Base-by-base conservation (phyloP, 2,797 vertebrate species). In the Dendrocincla fuliginosa region DNA sequence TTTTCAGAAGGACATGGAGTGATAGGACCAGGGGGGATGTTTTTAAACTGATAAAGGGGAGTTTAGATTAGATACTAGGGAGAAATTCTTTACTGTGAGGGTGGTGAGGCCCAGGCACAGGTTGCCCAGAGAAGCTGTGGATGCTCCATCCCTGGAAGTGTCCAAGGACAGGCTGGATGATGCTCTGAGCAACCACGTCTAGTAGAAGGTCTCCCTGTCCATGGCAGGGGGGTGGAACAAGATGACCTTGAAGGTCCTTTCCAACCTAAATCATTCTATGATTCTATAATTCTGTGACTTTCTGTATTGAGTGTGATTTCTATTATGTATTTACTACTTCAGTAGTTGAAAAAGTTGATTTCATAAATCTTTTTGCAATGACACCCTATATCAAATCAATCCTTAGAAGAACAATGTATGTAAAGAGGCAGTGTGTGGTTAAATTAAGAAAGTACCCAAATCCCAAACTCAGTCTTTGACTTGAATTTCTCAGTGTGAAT, bases 131-230 rank as follows among this genome's bases (percentile, higher is more conserved):
- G 6, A 28, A 35, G 6, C 13, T 63, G 49, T 35, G 30, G 33
- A 0, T 84, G 33, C 4, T 6, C 13, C 46, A 73, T 41, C 27
- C 25, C 33, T 78, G 46, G 33, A 35, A 78, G 16, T 24, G 25
- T 24, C 0, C 22, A 41, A 47, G 14, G n/a, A 10, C 20, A 46
- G 25, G 30, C 0, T 53, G 39, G 39, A 47, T 15, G 22, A 0
- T 16, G 9, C 17, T 59, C 8, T 19, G 65, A 78, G 30, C 7
- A 47, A 0, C 15, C 7, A 59, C 22, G 10, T 2, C 0, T 8
- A 53, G 33, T 10, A 20, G 30, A 27, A 52, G 7, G 1, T 71
- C 12, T 12, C 7, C 8, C 20, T 64, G 13, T 5, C 13, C 2
- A 5, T 41, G 22, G 13, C 33, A 46, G 39, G 16, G 4, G 3